Conservation (phyloP, 2,113 vertebrate species). For the Epinephelus fuscoguttatus region DNA sequence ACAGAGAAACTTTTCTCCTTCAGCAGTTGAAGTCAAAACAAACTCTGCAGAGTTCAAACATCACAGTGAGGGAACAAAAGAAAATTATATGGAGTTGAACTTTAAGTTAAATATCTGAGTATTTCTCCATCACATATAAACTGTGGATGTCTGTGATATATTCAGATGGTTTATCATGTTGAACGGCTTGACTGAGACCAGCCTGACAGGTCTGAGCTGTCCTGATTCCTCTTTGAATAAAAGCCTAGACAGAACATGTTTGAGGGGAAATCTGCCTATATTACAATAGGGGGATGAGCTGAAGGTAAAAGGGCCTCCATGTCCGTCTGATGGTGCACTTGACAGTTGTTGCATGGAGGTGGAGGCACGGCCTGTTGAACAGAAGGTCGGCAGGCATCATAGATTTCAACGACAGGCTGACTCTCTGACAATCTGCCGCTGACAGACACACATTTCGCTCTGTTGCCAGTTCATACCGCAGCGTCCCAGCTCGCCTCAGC, state of each 20-base stretch:
- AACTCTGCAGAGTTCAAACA: too few species aligned
- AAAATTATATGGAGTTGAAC: too few species aligned
- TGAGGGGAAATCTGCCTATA: conserved; percentile 79
- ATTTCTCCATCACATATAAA: too few species aligned
- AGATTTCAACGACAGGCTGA: conserved; percentile 84
- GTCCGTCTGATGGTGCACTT: conserved; percentile 81
- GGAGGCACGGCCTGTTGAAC: conserved; percentile 86
- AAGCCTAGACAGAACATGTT: conserved; percentile 37
- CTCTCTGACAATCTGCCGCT: conserved; percentile 87
- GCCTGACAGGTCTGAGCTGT: neutral
- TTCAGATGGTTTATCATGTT: neutral
- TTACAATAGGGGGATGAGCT: conserved; percentile 53
- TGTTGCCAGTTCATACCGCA: conserved; percentile 74
- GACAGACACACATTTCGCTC: conserved; percentile 83
- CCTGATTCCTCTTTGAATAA: conserved; percentile 15
- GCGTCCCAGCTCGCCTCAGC: conserved; percentile 51
- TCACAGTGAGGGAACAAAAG: too few species aligned
- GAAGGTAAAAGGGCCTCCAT: conserved; percentile 63
- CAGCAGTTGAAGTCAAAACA: too few species aligned
- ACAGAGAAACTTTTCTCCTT: too few species aligned
- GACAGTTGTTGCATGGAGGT: conserved; percentile 83
- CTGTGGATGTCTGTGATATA: neutral
- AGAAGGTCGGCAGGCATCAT: conserved; percentile 83
- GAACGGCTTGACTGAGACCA: neutral
- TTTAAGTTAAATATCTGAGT: neutral